Percentiles rank a stretch among this genome's conserved stretches.
These are phyloP conservation scores for Siphlonurus alternatus DNA, from an alignment of 2,888 invertebrate species.

Conservation along the genomic window DNA sequence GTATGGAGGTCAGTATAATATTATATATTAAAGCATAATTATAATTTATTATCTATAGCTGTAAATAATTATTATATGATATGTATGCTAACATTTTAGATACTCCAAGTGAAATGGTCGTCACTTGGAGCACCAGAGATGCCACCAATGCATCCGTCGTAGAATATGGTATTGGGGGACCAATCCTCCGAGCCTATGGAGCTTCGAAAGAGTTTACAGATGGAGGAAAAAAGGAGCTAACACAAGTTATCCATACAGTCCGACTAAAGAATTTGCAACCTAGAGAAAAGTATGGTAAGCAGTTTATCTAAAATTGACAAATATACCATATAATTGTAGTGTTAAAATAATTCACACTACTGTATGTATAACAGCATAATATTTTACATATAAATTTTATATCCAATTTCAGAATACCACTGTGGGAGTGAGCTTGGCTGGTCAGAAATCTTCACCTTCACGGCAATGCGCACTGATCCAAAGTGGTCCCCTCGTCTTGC, in stretches of 20 bases:
- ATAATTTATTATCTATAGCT: neutral
- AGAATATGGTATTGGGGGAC: slow-evolving; percentile 50
- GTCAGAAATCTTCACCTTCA: slow-evolving; percentile 68
- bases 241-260: slow-evolving; percentile 67
- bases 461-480: slow-evolving; percentile 42
- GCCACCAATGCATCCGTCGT: slow-evolving; percentile 48
- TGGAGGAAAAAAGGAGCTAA: slow-evolving; percentile 43
- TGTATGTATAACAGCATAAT: too few relatives aligned
- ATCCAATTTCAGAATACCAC: slow-evolving; percentile 45
- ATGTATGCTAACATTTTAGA: slow-evolving; percentile 28
- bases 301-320: neutral
- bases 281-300: slow-evolving; percentile 43
- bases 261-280: slow-evolving; percentile 39
- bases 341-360: too few relatives aligned
- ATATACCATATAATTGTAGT: too few relatives aligned
- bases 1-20: slow-evolving; percentile 37
- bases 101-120: slow-evolving; percentile 46
- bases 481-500: slow-evolving; percentile 68
- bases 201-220: slow-evolving; percentile 47
- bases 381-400: slow-evolving; percentile 7
- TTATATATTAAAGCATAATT: neutral
- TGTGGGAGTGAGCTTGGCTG: slow-evolving; percentile 65
- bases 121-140: slow-evolving; percentile 69
- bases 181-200: slow-evolving; percentile 38
- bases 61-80: neutral